phyloP scores from a whole-genome alignment of 2,113 vertebrate species.

The Ammodytes marinus region DNA sequence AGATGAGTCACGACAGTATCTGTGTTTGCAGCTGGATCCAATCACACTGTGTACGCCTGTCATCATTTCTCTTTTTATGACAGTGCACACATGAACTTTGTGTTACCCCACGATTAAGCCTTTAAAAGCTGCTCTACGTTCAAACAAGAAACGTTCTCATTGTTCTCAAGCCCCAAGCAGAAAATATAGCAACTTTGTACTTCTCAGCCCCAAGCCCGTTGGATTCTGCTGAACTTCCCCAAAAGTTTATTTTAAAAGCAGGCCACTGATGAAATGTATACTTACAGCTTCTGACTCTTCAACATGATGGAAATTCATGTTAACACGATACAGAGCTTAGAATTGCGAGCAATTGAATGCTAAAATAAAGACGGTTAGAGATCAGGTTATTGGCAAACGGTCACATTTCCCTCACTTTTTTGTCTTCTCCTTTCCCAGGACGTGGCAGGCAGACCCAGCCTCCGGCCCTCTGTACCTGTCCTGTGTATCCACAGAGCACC shows the following conservation, averaged over 20 bases:
- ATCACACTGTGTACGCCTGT: not conserved
- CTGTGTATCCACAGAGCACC: conserved; percentile 80
- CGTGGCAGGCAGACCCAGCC: conserved; percentile 82
- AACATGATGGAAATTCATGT: too few relatives aligned
- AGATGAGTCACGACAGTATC: conserved; percentile 37
- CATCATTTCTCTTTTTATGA: not conserved
- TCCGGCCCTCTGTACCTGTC: conserved; percentile 80
- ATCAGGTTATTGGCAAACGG: not conserved
- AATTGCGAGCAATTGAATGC: not conserved
- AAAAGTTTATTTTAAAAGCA: too few relatives aligned
- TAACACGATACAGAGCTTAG: not conserved
- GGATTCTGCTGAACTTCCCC: too few relatives aligned
- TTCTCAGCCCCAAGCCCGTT: not conserved
- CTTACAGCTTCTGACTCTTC: too few relatives aligned
- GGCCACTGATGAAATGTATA: too few relatives aligned
- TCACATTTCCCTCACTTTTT: not conserved
- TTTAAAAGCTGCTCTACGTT: not conserved
- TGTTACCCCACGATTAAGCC: not conserved
- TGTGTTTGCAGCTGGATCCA: not conserved
- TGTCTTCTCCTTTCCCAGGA: conserved; percentile 68
- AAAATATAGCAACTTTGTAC: not conserved
- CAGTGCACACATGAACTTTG: not conserved
- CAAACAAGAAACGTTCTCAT: not conserved
- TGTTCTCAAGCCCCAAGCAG: not conserved
- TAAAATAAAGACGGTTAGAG: not conserved